phyloP scores from a whole-genome alignment of 2,888 invertebrate species.

The Hololepta plana region DNA sequence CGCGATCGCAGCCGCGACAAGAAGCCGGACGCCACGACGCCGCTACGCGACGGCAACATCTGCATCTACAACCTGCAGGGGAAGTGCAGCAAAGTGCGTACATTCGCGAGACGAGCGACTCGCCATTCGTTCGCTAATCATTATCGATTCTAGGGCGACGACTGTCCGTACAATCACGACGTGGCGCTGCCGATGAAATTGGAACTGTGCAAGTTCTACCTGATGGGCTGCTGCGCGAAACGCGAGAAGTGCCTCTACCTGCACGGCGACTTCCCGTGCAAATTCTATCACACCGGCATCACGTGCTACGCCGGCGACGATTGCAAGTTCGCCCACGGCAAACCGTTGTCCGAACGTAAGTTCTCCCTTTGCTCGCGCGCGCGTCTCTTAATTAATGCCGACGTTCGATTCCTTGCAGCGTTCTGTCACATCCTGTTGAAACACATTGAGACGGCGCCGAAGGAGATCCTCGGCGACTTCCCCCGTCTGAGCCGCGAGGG shows the following conservation, averaged over 20 bases:
- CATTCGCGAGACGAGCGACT: no score
- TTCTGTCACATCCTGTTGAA: conserved; percentile 30
- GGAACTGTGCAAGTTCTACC: conserved; percentile 92
- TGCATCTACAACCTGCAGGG: conserved; percentile 80
- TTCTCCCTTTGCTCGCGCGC: neutral
- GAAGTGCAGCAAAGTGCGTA: conserved; percentile 53
- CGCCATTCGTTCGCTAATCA: conserved; percentile 1
- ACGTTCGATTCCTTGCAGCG: conserved; percentile 14
- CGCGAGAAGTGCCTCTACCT: conserved; percentile 89
- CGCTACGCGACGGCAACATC: conserved; percentile 42
- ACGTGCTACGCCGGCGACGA: conserved; percentile 58
- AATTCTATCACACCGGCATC: conserved; percentile 87
- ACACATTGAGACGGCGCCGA: conserved; percentile 80
- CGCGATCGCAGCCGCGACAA: conserved; percentile 10
- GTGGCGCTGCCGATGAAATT: conserved; percentile 66
- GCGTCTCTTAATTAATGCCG: conserved; percentile 3
- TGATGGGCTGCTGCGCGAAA: conserved; percentile 90
- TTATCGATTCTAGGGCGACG: conserved; percentile 40
- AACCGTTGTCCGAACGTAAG: conserved; percentile 60
- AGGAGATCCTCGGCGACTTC: conserved; percentile 81
- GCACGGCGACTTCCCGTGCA: conserved; percentile 95
- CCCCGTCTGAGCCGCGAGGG: conserved; percentile 65
- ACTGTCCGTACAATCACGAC: conserved; percentile 77
- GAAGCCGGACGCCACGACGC: conserved; percentile 20
- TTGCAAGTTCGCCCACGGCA: conserved; percentile 87